Percentiles rank a stretch among this genome's conserved stretches.
Conservation (phyloP, 1,140 invertebrate genomes). For the Ostrea edulis region DNA sequence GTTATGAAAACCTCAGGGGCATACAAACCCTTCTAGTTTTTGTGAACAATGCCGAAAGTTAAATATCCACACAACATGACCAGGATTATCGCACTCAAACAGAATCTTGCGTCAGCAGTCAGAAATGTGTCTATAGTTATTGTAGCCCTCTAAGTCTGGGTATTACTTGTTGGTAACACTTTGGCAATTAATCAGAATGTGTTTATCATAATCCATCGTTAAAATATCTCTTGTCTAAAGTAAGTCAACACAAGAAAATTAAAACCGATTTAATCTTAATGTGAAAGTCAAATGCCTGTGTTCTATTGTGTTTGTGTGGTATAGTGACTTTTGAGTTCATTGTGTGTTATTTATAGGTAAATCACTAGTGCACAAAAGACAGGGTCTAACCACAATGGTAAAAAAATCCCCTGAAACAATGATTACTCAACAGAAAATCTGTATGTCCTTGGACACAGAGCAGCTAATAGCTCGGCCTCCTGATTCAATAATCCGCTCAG, state of each 20-base stretch:
- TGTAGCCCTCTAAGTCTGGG: not conserved
- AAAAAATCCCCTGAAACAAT: too few species aligned
- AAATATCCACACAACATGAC: slow-evolving; percentile 13
- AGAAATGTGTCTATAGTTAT: slow-evolving; percentile 1
- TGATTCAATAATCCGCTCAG: too few species aligned
- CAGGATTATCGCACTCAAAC: not conserved
- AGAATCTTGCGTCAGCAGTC: slow-evolving; percentile 14
- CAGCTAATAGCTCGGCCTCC: too few species aligned
- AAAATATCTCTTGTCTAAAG: not conserved
- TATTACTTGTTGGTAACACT: not conserved
- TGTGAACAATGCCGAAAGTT: slow-evolving; percentile 36
- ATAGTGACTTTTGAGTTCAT: not conserved
- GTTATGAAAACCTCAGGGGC: not conserved
- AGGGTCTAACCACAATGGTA: too few species aligned
- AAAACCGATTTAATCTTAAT: not conserved
- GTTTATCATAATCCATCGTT: not conserved
- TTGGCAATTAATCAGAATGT: not conserved
- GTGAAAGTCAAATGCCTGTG: not conserved
- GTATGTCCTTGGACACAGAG: too few species aligned
- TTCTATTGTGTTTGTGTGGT: not conserved
- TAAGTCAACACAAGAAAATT: not conserved
- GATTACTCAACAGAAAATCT: too few species aligned
- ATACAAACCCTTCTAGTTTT: not conserved
- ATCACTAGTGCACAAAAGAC: not conserved
- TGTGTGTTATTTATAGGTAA: not conserved